Evolutionary conservation across 30 jellyfish, hydroid and myxozoan genomes (phyloP).

Genomic region (Phacellophora camtschatica): DNA sequence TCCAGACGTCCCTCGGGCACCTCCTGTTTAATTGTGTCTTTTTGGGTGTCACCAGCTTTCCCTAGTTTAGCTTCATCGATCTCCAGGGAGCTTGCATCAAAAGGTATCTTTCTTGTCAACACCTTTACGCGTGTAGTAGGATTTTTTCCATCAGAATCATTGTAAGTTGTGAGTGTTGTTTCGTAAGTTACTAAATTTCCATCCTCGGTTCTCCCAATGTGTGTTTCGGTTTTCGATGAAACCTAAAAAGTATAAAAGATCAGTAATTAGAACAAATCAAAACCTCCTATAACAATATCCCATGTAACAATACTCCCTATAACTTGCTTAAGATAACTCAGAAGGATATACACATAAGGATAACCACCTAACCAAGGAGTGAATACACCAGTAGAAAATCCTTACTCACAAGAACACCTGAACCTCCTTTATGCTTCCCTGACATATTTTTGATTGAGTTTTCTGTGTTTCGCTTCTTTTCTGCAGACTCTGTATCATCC

Average conservation of each 20-base stretch:
- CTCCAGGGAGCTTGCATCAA: constrained; percentile 22
- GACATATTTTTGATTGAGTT: too few relatives aligned
- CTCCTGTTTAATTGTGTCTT: background rate
- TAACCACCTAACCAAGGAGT: too few relatives aligned
- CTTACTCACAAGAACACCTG: too few relatives aligned
- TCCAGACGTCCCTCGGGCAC: background rate
- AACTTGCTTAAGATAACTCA: too few relatives aligned
- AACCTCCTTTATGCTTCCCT: too few relatives aligned
- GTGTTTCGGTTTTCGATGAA: constrained; percentile 26
- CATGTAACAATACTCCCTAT: background rate
- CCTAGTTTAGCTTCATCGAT: background rate
- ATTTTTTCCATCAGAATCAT: background rate
- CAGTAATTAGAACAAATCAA: background rate
- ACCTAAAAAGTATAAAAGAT: background rate
- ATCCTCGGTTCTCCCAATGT: constrained; percentile 39
- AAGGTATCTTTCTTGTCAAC: constrained; percentile 30
- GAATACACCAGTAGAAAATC: too few relatives aligned
- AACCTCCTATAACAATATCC: background rate
- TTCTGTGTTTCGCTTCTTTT: too few relatives aligned
- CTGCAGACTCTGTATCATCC: too few relatives aligned
- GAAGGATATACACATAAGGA: too few relatives aligned
- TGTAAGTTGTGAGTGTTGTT: constrained; percentile 28
- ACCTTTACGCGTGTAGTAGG: constrained; percentile 7
- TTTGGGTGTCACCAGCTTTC: background rate
- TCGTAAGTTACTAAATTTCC: constrained; percentile 42